Percentiles rank a stretch among this genome's conserved stretches.
phyloP scores from a whole-genome alignment of 2,888 invertebrate species.

The Unio delphinus region DNA sequence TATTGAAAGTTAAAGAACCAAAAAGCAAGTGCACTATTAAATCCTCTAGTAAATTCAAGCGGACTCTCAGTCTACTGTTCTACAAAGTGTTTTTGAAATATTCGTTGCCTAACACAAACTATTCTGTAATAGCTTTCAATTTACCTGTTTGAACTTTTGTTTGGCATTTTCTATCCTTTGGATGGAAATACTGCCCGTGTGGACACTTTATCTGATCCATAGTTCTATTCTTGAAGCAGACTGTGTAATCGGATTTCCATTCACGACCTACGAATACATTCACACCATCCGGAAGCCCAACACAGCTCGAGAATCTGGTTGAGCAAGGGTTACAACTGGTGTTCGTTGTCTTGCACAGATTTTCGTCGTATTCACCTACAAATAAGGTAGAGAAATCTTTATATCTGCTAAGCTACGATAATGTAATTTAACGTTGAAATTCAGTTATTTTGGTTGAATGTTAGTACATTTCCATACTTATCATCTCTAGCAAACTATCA shows the following conservation, averaged over 20 bases:
- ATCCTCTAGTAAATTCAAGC: too few relatives aligned
- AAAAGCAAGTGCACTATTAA: too few relatives aligned
- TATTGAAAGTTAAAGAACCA: too few relatives aligned
- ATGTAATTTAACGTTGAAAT: neutral
- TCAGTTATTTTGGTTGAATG: too few relatives aligned
- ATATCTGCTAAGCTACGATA: neutral
- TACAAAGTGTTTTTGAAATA: too few relatives aligned
- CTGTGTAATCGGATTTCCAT: conserved; percentile 37
- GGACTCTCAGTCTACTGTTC: too few relatives aligned
- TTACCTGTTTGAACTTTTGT: conserved; percentile 13
- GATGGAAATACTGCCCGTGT: conserved; percentile 21
- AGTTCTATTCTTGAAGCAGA: conserved; percentile 36
- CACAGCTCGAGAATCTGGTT: conserved; percentile 36
- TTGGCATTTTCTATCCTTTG: conserved; percentile 12
- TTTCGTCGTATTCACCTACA: conserved; percentile 44
- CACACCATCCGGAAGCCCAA: conserved; percentile 31
- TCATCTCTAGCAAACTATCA: too few relatives aligned
- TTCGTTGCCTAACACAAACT: too few relatives aligned
- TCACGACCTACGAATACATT: conserved; percentile 22
- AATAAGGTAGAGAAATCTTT: neutral
- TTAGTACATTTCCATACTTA: too few relatives aligned
- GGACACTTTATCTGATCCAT: conserved; percentile 19
- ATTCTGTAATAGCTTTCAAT: neutral
- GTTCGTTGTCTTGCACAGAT: conserved; percentile 26
- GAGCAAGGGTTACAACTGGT: conserved; percentile 31